Conservation (phyloP, 2,113 vertebrate genomes). For the Benitochromis conjunctus region DNA sequence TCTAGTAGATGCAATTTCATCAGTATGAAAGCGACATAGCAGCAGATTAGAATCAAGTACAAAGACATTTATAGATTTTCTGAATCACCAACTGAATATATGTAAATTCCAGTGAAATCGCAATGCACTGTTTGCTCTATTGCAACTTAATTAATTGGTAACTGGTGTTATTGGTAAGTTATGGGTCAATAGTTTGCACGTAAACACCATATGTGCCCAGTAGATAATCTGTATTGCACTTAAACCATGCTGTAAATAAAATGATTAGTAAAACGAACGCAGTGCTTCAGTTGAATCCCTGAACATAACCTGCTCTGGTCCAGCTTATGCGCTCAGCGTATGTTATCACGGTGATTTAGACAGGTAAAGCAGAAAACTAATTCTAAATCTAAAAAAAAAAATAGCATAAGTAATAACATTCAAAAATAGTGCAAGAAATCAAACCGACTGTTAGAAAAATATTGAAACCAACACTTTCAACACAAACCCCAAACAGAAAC, state of each 20-base stretch:
- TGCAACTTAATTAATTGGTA: background rate
- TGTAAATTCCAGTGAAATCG: background rate
- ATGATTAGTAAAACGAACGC: fast-evolving
- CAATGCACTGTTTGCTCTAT: background rate
- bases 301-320: background rate
- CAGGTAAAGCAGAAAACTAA: background rate
- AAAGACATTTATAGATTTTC: background rate
- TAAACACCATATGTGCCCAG: background rate
- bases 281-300: background rate
- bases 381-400: background rate
- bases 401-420: background rate
- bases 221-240: background rate
- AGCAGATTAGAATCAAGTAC: background rate
- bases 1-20: background rate
- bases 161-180: background rate
- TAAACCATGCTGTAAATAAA: background rate
- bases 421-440: background rate
- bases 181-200: background rate
- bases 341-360: background rate
- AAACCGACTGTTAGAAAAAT: background rate
- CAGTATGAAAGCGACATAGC: background rate
- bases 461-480: background rate
- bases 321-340: background rate
- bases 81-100: background rate
- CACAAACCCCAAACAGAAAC: background rate